These are phyloP conservation scores for Cryptomyrus ogoouensis DNA, from an alignment of 2,113 vertebrate species.

Conservation along the genomic window DNA sequence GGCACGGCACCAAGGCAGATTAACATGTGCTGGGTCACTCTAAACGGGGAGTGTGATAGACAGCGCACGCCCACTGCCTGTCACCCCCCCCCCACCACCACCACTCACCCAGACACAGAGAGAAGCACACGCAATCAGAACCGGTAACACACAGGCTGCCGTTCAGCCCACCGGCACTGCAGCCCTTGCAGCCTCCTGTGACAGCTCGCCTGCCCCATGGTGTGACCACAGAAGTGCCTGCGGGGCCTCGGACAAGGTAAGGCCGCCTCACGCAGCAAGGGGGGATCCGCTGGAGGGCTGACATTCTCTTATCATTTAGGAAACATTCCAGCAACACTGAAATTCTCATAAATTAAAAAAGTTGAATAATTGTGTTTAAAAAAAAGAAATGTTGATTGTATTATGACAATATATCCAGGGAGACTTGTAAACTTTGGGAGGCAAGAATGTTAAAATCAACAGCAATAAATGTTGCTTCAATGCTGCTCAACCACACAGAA, in stretches of 20 bases:
- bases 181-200: background rate
- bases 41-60: constrained; percentile 33
- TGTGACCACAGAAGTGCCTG: background rate
- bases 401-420: background rate
- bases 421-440: background rate
- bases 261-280: background rate
- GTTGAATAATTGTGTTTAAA: background rate
- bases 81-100: constrained; percentile 16
- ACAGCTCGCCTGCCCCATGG: background rate
- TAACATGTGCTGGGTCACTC: constrained; percentile 30
- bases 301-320: background rate
- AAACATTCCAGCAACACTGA: background rate
- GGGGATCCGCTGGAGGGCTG: background rate
- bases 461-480: background rate
- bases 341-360: background rate
- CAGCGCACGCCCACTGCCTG: constrained; percentile 23
- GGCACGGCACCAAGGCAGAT: constrained; percentile 31
- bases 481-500: background rate
- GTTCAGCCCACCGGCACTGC: background rate
- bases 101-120: constrained; percentile 17
- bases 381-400: background rate
- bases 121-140: background rate
- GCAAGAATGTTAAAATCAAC: background rate
- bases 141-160: constrained; percentile 33
- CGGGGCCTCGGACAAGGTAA: background rate